phyloP scores from a whole-genome alignment of 2,113 vertebrate species.

The Fregetta grallaria region DNA sequence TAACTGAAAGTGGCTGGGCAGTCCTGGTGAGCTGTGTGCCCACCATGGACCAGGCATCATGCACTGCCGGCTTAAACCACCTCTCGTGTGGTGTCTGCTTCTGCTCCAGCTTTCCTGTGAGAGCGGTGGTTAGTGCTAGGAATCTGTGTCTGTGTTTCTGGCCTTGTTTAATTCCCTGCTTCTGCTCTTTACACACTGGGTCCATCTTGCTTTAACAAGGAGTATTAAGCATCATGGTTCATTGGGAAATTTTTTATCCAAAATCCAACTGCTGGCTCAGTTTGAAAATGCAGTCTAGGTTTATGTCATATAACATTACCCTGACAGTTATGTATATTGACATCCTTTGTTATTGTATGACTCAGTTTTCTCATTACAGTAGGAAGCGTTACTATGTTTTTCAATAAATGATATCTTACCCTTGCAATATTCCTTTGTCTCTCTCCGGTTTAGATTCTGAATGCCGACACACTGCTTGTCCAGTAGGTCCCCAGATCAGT shows the following conservation, averaged over 20 bases:
- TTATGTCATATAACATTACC: neutral
- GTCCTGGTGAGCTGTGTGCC: neutral
- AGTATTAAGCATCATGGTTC: neutral
- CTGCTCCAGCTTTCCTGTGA: neutral
- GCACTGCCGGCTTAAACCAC: neutral
- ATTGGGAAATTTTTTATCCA: neutral
- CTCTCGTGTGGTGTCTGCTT: neutral
- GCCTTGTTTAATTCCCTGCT: neutral
- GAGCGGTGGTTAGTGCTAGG: neutral
- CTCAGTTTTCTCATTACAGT: neutral
- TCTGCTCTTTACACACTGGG: neutral
- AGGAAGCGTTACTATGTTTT: neutral
- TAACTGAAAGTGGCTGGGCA: neutral
- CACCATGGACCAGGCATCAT: fast-evolving
- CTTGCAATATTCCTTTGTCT: neutral
- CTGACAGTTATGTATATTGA: neutral
- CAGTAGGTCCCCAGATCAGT: slow-evolving; percentile 19
- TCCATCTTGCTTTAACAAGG: neutral
- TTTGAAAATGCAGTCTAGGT: neutral
- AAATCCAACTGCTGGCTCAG: neutral
- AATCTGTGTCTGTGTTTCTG: neutral
- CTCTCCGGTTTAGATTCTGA: slow-evolving; percentile 14
- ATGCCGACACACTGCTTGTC: slow-evolving; percentile 15
- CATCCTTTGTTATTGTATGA: neutral
- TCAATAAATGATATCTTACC: neutral